phyloP scores from a whole-genome alignment of 2,888 invertebrate species.

The Caenorhabditis imperialis region DNA sequence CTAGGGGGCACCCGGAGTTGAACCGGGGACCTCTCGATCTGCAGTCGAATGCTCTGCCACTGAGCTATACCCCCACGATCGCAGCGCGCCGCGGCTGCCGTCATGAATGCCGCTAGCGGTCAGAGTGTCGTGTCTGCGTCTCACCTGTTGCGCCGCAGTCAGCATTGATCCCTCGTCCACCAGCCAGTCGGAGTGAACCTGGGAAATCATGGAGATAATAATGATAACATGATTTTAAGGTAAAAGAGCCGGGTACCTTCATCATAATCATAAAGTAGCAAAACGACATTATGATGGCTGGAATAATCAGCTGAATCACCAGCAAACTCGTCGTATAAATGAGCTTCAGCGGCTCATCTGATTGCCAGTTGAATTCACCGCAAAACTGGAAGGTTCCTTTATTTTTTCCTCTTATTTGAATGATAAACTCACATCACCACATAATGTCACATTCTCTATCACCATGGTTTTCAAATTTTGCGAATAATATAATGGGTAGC shows the following conservation, averaged over 20 bases:
- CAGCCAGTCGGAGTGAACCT: conserved; percentile 76
- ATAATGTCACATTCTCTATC: conserved; percentile 69
- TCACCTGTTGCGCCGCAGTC: conserved; percentile 76
- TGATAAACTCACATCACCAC: conserved; percentile 70
- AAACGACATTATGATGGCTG: conserved; percentile 74
- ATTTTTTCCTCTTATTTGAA: no score
- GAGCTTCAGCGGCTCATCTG: conserved; percentile 57
- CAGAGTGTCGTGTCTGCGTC: conserved; percentile 14
- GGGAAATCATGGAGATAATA: conserved; percentile 5
- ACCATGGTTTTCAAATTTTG: conserved; percentile 72
- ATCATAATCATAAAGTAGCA: conserved; percentile 78
- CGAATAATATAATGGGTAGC: conserved; percentile 72
- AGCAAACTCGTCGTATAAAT: conserved; percentile 67
- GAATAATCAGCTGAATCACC: conserved; percentile 73
- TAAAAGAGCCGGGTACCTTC: no score
- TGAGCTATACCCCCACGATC: conserved; percentile 73
- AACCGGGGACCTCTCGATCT: conserved; percentile 77
- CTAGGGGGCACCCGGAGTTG: conserved; percentile 75
- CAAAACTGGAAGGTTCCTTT: conserved; percentile 68
- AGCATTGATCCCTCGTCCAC: conserved; percentile 76
- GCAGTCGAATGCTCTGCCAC: conserved; percentile 77
- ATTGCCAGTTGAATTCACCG: conserved; percentile 75
- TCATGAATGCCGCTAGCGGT: not conserved
- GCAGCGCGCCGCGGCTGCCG: not conserved
- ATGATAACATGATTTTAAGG: no score